phyloP scores from a whole-genome alignment of 2,113 vertebrate genomes.

The Cyphomyrus plagiostoma region DNA sequence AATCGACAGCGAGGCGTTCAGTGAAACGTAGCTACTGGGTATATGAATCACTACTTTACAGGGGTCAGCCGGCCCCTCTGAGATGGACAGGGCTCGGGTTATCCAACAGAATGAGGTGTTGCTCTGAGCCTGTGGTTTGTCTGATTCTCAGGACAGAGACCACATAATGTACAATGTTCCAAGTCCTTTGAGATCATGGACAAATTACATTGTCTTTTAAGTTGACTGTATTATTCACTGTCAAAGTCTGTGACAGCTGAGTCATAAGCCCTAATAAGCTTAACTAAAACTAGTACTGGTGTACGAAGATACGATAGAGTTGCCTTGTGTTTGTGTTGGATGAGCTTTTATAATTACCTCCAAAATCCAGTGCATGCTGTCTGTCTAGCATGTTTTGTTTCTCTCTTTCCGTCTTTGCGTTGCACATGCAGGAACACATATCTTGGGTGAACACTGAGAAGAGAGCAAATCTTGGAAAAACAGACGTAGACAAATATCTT shows the following conservation, averaged over 20 bases:
- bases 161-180: not conserved
- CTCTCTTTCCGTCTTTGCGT: not conserved
- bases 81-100: not conserved
- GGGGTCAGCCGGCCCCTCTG: not conserved
- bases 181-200: not conserved
- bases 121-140: not conserved
- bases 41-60: not conserved
- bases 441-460: not conserved
- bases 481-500: not conserved
- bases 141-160: not conserved
- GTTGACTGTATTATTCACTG: conserved; percentile 14
- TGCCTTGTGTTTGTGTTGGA: conserved; percentile 9
- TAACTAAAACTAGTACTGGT: conserved; percentile 12
- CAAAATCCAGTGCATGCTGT: not conserved
- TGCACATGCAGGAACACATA: not conserved
- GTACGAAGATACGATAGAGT: not conserved
- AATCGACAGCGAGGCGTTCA: not conserved
- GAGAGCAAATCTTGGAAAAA: not conserved
- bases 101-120: not conserved
- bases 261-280: conserved; percentile 12
- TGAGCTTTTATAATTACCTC: conserved; percentile 12
- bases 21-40: not conserved
- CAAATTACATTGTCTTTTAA: conserved; percentile 22
- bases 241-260: not conserved
- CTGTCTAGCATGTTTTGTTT: not conserved